Evolutionary conservation across 2,797 vertebrate species (phyloP).

Genomic region (Takifugu rubripes): DNA sequence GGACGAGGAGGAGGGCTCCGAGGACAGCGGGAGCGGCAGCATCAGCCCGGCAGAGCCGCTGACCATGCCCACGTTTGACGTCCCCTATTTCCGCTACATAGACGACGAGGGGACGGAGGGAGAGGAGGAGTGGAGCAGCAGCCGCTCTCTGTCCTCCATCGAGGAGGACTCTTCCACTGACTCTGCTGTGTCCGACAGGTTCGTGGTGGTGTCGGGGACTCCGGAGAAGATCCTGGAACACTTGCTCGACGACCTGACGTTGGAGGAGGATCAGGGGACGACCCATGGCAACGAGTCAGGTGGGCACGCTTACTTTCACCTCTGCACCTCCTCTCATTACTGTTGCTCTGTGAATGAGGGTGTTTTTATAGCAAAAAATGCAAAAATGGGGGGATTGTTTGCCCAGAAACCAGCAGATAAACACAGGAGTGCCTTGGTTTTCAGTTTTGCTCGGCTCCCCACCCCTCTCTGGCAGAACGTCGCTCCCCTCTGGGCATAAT

Average conservation of each 20-base stretch:
- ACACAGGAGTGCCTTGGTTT: no score
- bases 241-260: conserved; percentile 85
- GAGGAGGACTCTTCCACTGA: conserved; percentile 86
- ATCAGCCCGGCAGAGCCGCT: conserved; percentile 72
- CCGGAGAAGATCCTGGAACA: conserved; percentile 96
- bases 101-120: conserved; percentile 92
- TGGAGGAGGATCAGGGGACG: conserved; percentile 79
- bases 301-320: conserved; percentile 52
- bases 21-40: conserved; percentile 66
- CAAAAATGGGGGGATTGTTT: no score
- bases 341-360: no score
- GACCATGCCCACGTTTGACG: conserved; percentile 91
- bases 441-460: conserved; percentile 20
- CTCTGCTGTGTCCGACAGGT: conserved; percentile 93
- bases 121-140: conserved; percentile 91
- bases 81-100: conserved; percentile 98
- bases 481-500: conserved; percentile 20
- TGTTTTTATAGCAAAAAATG: no score
- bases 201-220: conserved; percentile 88
- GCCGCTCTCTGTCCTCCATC: conserved; percentile 91
- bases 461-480: conserved; percentile 8
- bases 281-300: conserved; percentile 84
- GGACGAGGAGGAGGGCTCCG: conserved; percentile 66
- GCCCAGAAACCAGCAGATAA: no score
- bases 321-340: no score